Percentiles rank a stretch among this genome's conserved stretches.
These are phyloP conservation scores for Dolichomitus sp. DNA, from an alignment of 2,888 invertebrate genomes.

Conservation along the genomic window DNA sequence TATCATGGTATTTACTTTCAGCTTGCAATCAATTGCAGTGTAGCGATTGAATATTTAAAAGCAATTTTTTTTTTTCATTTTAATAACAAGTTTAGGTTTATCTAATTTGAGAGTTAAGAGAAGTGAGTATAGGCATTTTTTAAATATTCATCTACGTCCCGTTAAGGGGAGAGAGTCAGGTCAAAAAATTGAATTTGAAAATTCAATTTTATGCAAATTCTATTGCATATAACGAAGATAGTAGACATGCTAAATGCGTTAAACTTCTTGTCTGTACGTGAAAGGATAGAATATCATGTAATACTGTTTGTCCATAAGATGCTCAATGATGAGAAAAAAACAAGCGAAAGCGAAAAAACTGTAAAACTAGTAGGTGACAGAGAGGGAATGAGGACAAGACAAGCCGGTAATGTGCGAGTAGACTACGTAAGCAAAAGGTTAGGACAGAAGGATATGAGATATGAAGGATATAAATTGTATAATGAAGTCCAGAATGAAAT, in stretches of 20 bases:
- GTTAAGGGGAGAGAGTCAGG: no score
- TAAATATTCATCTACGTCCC: no score
- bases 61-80: not conserved
- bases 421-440: not conserved
- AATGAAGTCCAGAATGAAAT: no score
- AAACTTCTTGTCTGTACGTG: not conserved
- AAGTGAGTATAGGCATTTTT: no score
- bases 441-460: not conserved
- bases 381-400: constrained; percentile 1
- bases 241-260: not conserved
- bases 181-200: no score
- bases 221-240: no score
- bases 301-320: not conserved
- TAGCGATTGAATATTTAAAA: not conserved
- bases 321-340: not conserved
- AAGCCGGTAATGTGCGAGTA: not conserved
- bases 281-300: not conserved
- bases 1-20: not conserved
- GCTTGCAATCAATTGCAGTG: not conserved
- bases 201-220: no score
- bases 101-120: no score
- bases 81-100: no score
- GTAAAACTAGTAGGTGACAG: not conserved
- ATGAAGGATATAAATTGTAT: not conserved
- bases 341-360: not conserved